Conservation (phyloP, 2,797 vertebrate genomes). For the Chaenodraco wilsoni region DNA sequence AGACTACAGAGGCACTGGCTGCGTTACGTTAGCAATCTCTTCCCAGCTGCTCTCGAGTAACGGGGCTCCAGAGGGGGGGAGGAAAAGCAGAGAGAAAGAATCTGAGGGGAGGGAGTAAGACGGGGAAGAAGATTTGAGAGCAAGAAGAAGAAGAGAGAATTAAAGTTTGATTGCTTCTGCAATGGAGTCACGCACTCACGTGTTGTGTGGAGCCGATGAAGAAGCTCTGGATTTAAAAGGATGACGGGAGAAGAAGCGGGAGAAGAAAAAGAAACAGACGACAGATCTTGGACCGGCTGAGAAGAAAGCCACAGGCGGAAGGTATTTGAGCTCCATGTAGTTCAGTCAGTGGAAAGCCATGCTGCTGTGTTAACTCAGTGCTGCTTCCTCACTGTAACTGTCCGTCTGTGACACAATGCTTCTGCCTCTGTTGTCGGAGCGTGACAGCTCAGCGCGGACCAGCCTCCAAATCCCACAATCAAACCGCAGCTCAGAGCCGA, state of each 20-base stretch:
- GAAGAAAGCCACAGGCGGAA: slow-evolving; percentile 41
- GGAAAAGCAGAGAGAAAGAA: slow-evolving; percentile 47
- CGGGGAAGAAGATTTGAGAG: slow-evolving; percentile 32
- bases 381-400: slow-evolving; percentile 17
- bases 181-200: slow-evolving; percentile 43
- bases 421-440: slow-evolving; percentile 40
- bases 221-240: slow-evolving; percentile 58
- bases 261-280: slow-evolving; percentile 38
- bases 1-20: slow-evolving; percentile 46
- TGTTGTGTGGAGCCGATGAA: slow-evolving; percentile 37
- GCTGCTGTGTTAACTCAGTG: slow-evolving; percentile 68
- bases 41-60: slow-evolving; percentile 51
- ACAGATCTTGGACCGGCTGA: slow-evolving; percentile 25
- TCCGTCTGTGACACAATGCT: slow-evolving; percentile 39
- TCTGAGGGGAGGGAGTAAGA: slow-evolving; percentile 39
- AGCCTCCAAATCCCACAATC: slow-evolving; percentile 19
- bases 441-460: slow-evolving; percentile 45
- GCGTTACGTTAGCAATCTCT: slow-evolving; percentile 67
- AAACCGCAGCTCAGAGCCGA: slow-evolving; percentile 30
- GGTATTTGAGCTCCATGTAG: slow-evolving; percentile 48
- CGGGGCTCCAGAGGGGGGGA: slow-evolving; percentile 45
- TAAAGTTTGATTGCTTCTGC: slow-evolving; percentile 67
- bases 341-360: slow-evolving; percentile 73
- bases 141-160: slow-evolving; percentile 55
- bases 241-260: slow-evolving; percentile 55